Evolutionary conservation across 2,113 vertebrate species (phyloP).

Genomic region (Spilogale gracilis): DNA sequence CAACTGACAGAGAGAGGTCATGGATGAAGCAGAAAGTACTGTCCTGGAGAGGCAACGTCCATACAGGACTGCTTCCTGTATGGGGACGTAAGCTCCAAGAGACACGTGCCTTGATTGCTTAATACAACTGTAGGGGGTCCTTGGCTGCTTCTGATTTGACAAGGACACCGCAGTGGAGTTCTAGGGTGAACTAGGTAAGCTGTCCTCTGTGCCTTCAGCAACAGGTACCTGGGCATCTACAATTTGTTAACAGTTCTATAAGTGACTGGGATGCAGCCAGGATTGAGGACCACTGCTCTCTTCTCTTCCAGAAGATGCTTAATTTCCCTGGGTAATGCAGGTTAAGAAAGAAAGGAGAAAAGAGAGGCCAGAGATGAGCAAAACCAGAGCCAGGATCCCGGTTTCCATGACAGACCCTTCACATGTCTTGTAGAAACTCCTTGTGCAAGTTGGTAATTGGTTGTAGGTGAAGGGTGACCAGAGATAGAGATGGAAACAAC

Average conservation of each 20-base stretch:
- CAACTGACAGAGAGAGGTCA: background rate
- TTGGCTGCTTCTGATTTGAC: background rate
- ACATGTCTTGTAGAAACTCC: background rate
- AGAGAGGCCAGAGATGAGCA: background rate
- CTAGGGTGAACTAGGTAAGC: background rate
- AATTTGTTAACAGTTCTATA: background rate
- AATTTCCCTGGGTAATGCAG: background rate
- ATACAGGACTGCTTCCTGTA: background rate
- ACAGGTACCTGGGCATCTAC: background rate
- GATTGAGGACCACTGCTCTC: background rate
- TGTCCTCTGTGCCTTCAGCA: background rate
- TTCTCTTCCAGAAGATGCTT: background rate
- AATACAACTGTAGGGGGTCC: background rate
- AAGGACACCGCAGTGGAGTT: accelerated
- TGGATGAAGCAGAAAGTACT: background rate
- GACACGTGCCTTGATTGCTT: background rate
- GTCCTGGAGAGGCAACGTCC: background rate
- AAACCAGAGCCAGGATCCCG: background rate
- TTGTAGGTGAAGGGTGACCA: background rate
- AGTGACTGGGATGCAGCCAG: background rate
- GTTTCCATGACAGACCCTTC: background rate
- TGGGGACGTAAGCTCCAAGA: background rate
- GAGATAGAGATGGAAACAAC: background rate
- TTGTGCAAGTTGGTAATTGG: background rate
- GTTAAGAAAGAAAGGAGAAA: background rate